Evolutionary conservation across 2,888 invertebrate genomes (phyloP).

Genomic region (Agrochola macilenta): DNA sequence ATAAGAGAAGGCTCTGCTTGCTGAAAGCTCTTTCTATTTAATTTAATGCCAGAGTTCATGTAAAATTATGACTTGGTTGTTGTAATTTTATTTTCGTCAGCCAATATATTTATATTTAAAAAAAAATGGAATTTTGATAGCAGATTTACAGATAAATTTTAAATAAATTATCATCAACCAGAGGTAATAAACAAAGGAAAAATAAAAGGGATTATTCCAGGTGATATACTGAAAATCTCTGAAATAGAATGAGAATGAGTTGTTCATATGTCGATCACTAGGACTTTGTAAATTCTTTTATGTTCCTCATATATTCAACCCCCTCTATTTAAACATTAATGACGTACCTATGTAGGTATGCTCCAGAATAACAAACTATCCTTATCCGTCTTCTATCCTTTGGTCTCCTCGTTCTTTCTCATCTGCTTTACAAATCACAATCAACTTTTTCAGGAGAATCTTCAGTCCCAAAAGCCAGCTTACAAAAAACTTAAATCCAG

Average conservation of each 20-base stretch:
- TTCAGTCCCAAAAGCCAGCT: background rate
- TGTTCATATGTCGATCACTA: no score
- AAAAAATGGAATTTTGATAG: background rate
- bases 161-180: background rate
- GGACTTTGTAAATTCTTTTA: background rate
- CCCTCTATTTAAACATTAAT: background rate
- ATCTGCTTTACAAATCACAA: background rate
- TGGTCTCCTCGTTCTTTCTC: background rate
- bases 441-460: background rate
- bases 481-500: conserved; percentile 21
- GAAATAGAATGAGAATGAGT: background rate
- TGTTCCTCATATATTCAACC: no score
- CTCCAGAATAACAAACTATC: background rate
- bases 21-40: background rate
- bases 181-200: no score
- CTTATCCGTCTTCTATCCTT: no score
- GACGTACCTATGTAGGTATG: no score
- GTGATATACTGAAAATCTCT: background rate
- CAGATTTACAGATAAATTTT: background rate
- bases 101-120: background rate
- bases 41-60: no score
- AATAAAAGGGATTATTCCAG: no score
- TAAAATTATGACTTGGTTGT: no score
- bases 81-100: background rate
- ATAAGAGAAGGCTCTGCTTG: background rate